phyloP scores from a whole-genome alignment of 2,888 invertebrate species.

The Tachina fera region DNA sequence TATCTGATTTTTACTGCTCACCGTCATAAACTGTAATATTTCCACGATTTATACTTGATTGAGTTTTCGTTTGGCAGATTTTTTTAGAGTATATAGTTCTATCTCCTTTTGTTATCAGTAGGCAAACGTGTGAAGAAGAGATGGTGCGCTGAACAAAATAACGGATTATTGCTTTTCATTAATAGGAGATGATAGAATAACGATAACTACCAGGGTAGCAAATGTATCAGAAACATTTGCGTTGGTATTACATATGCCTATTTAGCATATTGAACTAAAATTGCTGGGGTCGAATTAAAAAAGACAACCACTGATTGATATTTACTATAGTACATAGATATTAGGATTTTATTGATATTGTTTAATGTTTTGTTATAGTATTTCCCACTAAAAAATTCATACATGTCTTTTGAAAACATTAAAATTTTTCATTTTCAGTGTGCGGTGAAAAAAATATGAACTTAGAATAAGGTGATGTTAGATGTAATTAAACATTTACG shows the following conservation, averaged over 20 bases:
- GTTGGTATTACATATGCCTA: not conserved
- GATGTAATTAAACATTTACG: too few species aligned
- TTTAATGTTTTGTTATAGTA: too few species aligned
- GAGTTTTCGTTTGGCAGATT: conserved; percentile 49
- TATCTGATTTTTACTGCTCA: not conserved
- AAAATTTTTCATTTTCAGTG: too few species aligned
- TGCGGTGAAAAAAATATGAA: too few species aligned
- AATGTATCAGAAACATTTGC: not conserved
- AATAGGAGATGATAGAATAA: not conserved
- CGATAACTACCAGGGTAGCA: not conserved
- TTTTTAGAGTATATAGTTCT: not conserved
- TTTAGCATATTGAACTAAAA: not conserved
- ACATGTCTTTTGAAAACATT: too few species aligned
- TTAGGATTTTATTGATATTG: too few species aligned
- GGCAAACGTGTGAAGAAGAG: not conserved
- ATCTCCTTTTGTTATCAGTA: not conserved
- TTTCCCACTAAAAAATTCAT: too few species aligned
- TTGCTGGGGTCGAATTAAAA: too few species aligned
- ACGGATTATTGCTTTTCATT: conserved; percentile 16
- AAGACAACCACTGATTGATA: too few species aligned
- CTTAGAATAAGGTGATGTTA: too few species aligned
- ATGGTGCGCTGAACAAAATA: not conserved
- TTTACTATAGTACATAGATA: too few species aligned
- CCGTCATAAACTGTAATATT: conserved; percentile 4
- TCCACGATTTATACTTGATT: not conserved